Evolutionary conservation across 2,113 vertebrate species (phyloP).

Genomic region (Scytalopus superciliaris): DNA sequence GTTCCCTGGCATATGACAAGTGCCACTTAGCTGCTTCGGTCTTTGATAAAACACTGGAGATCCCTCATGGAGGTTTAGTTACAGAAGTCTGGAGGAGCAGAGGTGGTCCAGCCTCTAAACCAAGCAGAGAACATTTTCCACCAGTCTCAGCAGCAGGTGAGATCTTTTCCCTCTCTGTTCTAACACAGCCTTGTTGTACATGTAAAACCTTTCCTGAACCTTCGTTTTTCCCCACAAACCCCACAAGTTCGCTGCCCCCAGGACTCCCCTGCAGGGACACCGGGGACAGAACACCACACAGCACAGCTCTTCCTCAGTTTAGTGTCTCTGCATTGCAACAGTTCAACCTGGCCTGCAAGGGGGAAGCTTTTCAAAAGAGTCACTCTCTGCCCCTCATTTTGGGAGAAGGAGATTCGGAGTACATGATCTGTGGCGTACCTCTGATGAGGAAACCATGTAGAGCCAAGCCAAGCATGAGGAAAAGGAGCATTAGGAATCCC

Average conservation of each 20-base stretch:
- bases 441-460: neutral
- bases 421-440: rapidly evolving
- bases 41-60: neutral
- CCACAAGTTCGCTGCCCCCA: rapidly evolving
- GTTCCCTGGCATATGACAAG: neutral
- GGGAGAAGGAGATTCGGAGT: neutral
- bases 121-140: neutral
- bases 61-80: neutral
- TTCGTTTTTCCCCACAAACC: neutral
- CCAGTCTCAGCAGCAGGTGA: neutral
- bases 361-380: neutral
- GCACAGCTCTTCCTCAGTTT: neutral
- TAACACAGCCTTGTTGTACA: neutral
- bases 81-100: neutral
- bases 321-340: neutral
- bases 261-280: neutral
- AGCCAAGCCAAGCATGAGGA: neutral
- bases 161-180: neutral
- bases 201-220: neutral
- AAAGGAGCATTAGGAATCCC: neutral
- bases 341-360: neutral
- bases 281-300: neutral
- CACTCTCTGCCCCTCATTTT: neutral
- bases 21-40: neutral
- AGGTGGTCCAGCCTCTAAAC: neutral